phyloP scores from a whole-genome alignment of 2,888 invertebrate genomes.

The Microctonus hyperodae region DNA sequence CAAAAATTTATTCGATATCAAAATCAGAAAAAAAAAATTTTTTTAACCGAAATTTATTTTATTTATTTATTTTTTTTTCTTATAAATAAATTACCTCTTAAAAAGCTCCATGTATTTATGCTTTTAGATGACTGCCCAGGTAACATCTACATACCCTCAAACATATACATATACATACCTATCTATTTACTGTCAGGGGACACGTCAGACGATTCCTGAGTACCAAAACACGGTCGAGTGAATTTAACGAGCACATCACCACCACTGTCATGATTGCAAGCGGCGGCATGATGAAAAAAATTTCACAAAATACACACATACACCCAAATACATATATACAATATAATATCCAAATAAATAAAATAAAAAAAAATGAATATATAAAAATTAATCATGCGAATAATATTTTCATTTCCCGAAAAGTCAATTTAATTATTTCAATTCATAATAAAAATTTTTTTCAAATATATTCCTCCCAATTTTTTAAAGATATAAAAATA shows the following conservation, averaged over 20 bases:
- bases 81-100: not conserved
- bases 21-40: too few species aligned
- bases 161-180: not conserved
- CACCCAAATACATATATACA: not conserved
- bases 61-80: not conserved
- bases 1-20: too few species aligned
- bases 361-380: conserved; percentile 30
- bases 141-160: not conserved
- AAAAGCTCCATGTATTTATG: not conserved
- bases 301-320: not conserved
- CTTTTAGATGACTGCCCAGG: too few species aligned
- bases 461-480: too few species aligned
- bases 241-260: conserved; percentile 31
- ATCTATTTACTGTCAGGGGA: conserved; percentile 17
- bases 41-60: not conserved
- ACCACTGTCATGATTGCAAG: not conserved
- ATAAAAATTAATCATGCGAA: conserved; percentile 20
- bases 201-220: conserved; percentile 22
- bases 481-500: too few species aligned
- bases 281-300: not conserved
- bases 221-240: conserved; percentile 30
- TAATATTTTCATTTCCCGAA: conserved; percentile 28
- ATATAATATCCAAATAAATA: not conserved
- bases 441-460: not conserved
- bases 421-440: not conserved